Conservation (phyloP, 2,113 vertebrate genomes). For the Columba livia region DNA sequence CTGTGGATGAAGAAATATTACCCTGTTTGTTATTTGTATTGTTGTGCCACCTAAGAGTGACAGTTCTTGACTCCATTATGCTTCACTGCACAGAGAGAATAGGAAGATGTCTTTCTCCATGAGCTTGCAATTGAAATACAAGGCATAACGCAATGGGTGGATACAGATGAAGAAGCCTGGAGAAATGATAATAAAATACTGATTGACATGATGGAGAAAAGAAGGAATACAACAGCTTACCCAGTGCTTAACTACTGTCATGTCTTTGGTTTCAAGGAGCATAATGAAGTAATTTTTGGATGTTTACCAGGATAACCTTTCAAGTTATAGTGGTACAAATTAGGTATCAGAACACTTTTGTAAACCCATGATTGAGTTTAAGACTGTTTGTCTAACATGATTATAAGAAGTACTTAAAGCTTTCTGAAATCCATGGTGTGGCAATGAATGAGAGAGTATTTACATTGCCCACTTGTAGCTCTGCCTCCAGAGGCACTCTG, state of each 20-base stretch:
- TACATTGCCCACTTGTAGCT: background rate
- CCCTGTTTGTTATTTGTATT: background rate
- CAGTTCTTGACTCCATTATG: background rate
- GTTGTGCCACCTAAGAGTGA: background rate
- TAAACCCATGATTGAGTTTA: background rate
- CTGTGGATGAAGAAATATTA: background rate
- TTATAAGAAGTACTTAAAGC: background rate
- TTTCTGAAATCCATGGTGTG: background rate
- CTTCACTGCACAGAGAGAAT: background rate
- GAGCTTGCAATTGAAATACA: background rate
- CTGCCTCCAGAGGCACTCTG: background rate
- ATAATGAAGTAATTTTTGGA: background rate
- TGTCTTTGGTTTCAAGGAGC: background rate
- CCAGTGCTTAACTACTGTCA: background rate
- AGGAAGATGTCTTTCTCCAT: background rate
- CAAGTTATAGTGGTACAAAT: background rate
- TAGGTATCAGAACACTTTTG: background rate
- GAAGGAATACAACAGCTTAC: background rate
- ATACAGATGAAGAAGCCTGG: background rate
- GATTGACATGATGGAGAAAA: background rate
- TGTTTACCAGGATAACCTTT: background rate
- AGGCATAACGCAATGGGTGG: background rate
- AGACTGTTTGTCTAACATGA: background rate
- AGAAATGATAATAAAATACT: background rate
- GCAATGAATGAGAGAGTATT: background rate